Base-by-base conservation (phyloP, 2,113 vertebrate genomes). In the Phalacrocorax pelagicus region DNA sequence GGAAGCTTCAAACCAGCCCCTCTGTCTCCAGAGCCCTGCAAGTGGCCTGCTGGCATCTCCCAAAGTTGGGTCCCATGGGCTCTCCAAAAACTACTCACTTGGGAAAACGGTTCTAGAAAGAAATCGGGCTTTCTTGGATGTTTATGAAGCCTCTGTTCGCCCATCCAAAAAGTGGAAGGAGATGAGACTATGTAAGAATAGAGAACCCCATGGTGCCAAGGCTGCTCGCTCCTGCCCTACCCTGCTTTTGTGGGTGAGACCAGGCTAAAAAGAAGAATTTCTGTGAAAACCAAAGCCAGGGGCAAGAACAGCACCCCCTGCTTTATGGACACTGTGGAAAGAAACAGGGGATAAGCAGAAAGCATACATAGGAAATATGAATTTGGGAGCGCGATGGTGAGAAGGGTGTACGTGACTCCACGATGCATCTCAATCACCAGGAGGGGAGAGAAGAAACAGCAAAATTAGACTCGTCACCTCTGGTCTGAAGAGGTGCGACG, bases 61-160 rank as follows among this genome's bases (percentile, higher is more conserved):
- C 29, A 3, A 55, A 51, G 15, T 0, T 30, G n/a, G 46, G 16
- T 30, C n/a, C 49, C 61, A 11, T 1, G 3, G 44, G 38, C 34
- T 84, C 23, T n/a, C 42, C 65, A 62, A 79, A 38, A 58, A n/a
- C 29, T 23, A 47, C n/a, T 57, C 30, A 20, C 54, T 67, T 46
- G 22, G 38, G 81, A 72, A 58, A 80, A 46, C 0, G 1, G 38
- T 49, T 51, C 65, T 3, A 15, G 40, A 75, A 86, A 80, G 47
- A 88, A 86, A 27, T 0, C 5, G 36, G 15, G 30, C 19, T 69
- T 94, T 40, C 18, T 12, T 12, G 21, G 19, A 8, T 70, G 18
- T 21, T 80, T 42, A 51, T 12, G 32, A 94, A 82, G 44, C 21
- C 47, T 88, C 47, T 88, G 34, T 83, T 86, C 27, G 19, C 32